Evolutionary conservation across 2,797 vertebrate genomes (phyloP), one percentile per base, ranked within the genome.

Genomic region (Gymnopithys bicolor): DNA sequence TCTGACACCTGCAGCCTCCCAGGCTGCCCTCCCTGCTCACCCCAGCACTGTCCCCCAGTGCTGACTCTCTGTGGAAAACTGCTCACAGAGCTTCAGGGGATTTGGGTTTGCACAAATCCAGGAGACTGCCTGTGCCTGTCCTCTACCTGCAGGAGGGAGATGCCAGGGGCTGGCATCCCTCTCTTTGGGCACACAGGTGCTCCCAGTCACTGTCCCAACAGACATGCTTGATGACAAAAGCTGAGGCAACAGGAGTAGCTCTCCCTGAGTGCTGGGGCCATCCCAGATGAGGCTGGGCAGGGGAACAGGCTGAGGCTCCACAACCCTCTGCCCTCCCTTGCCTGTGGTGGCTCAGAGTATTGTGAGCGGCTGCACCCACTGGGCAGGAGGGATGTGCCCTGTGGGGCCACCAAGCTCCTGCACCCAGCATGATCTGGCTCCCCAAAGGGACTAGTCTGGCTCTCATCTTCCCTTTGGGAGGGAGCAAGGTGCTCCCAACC

Each of bases 311-410:
- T n/a, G 52, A 28, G 51, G 28, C 19, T 73, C 37, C 84, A n/a
- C 22, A 11, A 2, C 16, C 21, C 11, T 68, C 48, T 11, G 5
- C 30, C 58, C 63, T 75, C 32, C 27, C 18, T 70, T 6, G 0
- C 39, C 55, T 21, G 7, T 0, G 16, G 45, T 30, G 25, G 28
- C 52, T 55, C 2, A 10, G 35, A 39, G 32, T 33, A 25, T 48
- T 48, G 9, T 10, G 11, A 52, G 63, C 0, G 1, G 33, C 39
- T 59, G 60, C n/a, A 32, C 35, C 56, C 43, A 2, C 35, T 0
- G 5, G 39, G 28, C 8, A 7, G 25, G 32, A 37, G 56, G 35
- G 43, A 43, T 2, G 1, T 19, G 39, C 55, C 73, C 83, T 11
- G 1, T 10, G 45, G n/a, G 71, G 3, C 32, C 70, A 53, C 5